Evolutionary conservation across 2,113 vertebrate genomes (phyloP).

Genomic region (Phasianus colchicus): DNA sequence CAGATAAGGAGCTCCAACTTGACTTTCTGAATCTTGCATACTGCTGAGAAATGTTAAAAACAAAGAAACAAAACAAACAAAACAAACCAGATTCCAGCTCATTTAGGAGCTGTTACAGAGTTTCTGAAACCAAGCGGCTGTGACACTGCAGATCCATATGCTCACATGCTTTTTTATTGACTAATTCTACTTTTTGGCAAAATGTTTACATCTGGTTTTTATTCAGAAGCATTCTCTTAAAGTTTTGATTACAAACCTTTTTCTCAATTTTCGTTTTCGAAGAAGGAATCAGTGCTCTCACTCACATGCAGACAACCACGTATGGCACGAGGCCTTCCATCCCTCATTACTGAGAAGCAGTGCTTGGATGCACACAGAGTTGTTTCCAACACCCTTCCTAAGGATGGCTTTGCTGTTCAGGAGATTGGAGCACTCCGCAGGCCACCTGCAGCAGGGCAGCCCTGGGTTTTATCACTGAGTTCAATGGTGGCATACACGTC

Average conservation of each 20-base stretch:
- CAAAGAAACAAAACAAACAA: background rate
- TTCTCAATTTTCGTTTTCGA: background rate
- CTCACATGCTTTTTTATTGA: background rate
- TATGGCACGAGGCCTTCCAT: fast-evolving
- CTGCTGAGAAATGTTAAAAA: background rate
- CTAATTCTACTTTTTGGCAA: background rate
- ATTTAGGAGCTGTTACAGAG: background rate
- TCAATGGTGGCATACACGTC: slow-evolving; percentile 26
- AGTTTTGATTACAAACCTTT: background rate
- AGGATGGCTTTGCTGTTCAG: background rate
- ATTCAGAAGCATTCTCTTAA: background rate
- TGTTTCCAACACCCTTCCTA: background rate
- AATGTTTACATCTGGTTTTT: background rate
- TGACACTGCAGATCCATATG: background rate
- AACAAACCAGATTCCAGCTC: background rate
- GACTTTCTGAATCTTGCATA: background rate
- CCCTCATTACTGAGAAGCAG: background rate
- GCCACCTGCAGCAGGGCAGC: background rate
- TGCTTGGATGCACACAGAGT: background rate
- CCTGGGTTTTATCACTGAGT: background rate
- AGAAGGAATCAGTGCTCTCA: background rate
- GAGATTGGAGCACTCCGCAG: background rate
- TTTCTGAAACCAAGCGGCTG: background rate
- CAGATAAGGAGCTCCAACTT: background rate
- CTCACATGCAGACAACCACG: background rate